Evolutionary conservation across 2,797 vertebrate genomes (phyloP).

Genomic region (Syngnathus acus): DNA sequence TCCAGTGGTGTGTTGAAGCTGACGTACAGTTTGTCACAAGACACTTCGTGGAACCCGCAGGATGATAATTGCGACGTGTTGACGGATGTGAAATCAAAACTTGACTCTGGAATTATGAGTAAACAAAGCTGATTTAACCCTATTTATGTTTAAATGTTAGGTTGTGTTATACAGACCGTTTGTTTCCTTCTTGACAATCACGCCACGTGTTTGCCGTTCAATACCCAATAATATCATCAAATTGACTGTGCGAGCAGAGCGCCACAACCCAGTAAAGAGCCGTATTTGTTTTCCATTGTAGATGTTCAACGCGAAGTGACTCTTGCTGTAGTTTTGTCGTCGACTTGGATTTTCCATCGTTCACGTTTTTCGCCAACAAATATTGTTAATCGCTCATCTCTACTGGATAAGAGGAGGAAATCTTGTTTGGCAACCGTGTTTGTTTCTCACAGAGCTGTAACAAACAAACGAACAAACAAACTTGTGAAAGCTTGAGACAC

Average conservation of each 20-base stretch:
- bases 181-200: too few species aligned
- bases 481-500: background rate
- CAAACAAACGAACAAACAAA: background rate
- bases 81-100: background rate
- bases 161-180: too few species aligned
- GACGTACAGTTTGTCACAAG: slow-evolving; percentile 22
- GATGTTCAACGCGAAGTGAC: too few species aligned
- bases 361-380: background rate
- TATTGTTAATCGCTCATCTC: background rate
- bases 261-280: too few species aligned
- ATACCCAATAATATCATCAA: too few species aligned
- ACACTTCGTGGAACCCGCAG: slow-evolving; percentile 6
- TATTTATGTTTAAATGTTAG: background rate
- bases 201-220: too few species aligned
- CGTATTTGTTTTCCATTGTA: too few species aligned
- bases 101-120: background rate
- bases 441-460: background rate
- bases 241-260: too few species aligned
- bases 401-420: background rate
- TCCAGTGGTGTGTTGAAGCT: slow-evolving; percentile 2
- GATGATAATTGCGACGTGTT: background rate
- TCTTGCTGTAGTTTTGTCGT: background rate
- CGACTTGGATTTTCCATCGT: background rate
- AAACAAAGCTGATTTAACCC: background rate
- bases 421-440: background rate